Base-by-base conservation (phyloP, 1,140 invertebrate species). In the Drosophila pallidifrons region DNA sequence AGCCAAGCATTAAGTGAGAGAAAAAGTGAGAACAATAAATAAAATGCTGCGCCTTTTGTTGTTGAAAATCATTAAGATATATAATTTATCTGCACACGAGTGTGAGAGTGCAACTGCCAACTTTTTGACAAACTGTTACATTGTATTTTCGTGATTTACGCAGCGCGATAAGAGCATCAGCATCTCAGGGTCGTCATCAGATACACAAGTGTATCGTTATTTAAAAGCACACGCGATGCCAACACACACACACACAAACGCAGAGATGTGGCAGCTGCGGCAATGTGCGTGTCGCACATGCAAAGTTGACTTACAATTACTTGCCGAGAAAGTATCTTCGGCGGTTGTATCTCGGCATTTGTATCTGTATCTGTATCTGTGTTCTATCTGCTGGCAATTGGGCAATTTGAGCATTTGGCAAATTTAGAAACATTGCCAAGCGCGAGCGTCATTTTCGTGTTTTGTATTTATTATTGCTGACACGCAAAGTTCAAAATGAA, bases 91-190 rank as follows among this genome's bases (percentile, higher is more conserved):
- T 59, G 25, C 46, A 61, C 65, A 20, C 6, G 38, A 7, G 59
- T n/a, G 30, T n/a, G 75, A 4, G 52, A 11, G 30, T 38, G 15
- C 16, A 28, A 43, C 43, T 78, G 76, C 38, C 77, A 77, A 77
- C 69, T 57, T 80, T 75, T 65, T 82, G 67, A 78, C 77, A 80
- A 82, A 80, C 69, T 70, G 70, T 80, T 80, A 64, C 75, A 82
- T 77, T 82, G 77, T 77, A 67, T 66, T 73, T 69, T 64, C 59
- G 69, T 67, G 77, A 77, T 77, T 77, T 77, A 77, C 64, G 66
- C 41, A 51, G 15, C 16, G 54, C 52, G 52, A 70, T 73, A 61
- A 75, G 61, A 72, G 68, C 47, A 49, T 43, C 63, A 41, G 41
- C 28, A 52, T 41, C 57, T 66, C 63, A 35, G 70, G 38, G 38